Evolutionary conservation across 2,888 invertebrate species (phyloP).

Genomic region (Diaperis boleti): DNA sequence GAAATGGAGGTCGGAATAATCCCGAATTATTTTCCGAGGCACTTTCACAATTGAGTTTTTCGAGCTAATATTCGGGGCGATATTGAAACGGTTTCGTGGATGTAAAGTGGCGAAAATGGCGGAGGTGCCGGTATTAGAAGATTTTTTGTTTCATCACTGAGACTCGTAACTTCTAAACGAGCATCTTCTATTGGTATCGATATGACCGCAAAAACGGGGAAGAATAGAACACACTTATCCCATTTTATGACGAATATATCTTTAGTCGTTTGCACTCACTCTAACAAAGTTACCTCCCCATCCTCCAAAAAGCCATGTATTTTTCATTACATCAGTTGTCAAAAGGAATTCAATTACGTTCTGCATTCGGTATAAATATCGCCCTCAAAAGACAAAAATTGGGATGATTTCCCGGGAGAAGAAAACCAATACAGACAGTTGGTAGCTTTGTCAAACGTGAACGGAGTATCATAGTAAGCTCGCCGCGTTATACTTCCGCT

Average conservation of each 20-base stretch:
- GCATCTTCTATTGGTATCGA: no score
- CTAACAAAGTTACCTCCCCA: no score
- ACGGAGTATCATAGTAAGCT: slow-evolving; percentile 40
- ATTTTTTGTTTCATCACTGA: no score
- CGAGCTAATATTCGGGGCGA: not conserved
- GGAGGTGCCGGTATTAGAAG: not conserved
- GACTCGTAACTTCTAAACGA: no score
- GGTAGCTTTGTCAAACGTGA: slow-evolving; percentile 47
- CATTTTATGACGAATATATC: no score
- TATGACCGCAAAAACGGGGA: no score
- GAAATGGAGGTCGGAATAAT: slow-evolving; percentile 2
- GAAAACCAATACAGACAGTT: slow-evolving; percentile 44
- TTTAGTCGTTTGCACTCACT: no score
- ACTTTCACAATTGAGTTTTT: not conserved
- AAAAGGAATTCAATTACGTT: slow-evolving; percentile 40
- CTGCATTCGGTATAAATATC: slow-evolving; percentile 50
- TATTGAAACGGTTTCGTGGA: not conserved
- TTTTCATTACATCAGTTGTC: slow-evolving; percentile 25
- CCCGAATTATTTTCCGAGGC: slow-evolving; percentile 2
- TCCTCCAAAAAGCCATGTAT: slow-evolving; percentile 17
- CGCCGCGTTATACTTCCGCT: slow-evolving; percentile 28
- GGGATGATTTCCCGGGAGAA: slow-evolving; percentile 54
- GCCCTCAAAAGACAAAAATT: slow-evolving; percentile 54
- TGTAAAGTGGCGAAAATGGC: not conserved
- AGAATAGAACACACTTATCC: no score